Percentiles rank a stretch among this genome's conserved stretches.
Evolutionary conservation across 2,113 vertebrate genomes (phyloP).

Genomic region (Polypterus bichir): DNA sequence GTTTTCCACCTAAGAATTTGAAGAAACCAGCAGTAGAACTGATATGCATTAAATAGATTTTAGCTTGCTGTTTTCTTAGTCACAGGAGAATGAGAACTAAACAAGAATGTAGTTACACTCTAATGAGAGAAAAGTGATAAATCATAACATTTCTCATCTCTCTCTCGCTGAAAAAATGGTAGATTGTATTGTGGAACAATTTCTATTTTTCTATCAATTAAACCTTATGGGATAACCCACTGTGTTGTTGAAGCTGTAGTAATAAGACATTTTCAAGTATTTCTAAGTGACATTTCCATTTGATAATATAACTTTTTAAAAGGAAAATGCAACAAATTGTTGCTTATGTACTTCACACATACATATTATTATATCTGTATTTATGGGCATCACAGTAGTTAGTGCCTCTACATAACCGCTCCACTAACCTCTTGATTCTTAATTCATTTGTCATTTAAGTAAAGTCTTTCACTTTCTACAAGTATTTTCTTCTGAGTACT

Average conservation of each 20-base stretch:
- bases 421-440: no score
- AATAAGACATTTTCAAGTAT: constrained; percentile 9
- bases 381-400: no score
- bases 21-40: constrained; percentile 6
- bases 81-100: constrained; percentile 59
- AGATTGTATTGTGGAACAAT: constrained; percentile 44
- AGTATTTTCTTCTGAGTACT: no score
- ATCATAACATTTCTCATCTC: constrained; percentile 39
- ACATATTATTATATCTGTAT: no score
- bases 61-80: constrained; percentile 42
- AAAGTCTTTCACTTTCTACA: no score
- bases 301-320: no score
- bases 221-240: constrained; percentile 51
- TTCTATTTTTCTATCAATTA: constrained; percentile 58
- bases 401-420: no score
- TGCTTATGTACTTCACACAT: no score
- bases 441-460: no score
- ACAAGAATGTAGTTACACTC: constrained; percentile 49
- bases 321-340: no score
- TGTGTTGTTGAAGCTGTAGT: constrained; percentile 33
- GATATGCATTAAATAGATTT: constrained; percentile 28
- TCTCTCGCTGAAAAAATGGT: constrained; percentile 35
- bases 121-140: constrained; percentile 54
- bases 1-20: constrained; percentile 13
- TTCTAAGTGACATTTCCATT: no score